Conservation (phyloP, 2,888 invertebrate species). For the Abrostola triplasia region DNA sequence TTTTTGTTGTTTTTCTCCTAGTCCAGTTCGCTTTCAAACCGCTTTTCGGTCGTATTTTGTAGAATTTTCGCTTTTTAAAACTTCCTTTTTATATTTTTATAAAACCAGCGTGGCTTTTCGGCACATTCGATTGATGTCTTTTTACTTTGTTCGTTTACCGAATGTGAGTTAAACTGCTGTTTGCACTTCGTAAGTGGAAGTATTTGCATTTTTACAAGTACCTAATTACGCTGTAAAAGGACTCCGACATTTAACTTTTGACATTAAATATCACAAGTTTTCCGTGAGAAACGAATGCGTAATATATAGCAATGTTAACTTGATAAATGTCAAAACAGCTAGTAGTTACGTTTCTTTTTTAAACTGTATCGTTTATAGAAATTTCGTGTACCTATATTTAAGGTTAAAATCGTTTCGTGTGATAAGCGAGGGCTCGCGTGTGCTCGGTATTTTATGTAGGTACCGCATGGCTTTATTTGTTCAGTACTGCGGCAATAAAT, state of each 20-base stretch:
- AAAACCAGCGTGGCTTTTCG: conserved; percentile 61
- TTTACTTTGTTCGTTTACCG: conserved; percentile 53
- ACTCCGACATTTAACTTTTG: conserved; percentile 52
- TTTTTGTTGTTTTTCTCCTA: conserved; percentile 69
- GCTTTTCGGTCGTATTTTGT: conserved; percentile 68
- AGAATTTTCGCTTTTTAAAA: conserved; percentile 62
- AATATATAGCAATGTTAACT: conserved; percentile 21
- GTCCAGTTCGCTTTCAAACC: conserved; percentile 66
- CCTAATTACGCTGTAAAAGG: conserved; percentile 24
- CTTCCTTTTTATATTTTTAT: conserved; percentile 58
- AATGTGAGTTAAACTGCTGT: conserved; percentile 48
- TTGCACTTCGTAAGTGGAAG: conserved; percentile 49
- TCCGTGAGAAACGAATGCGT: conserved; percentile 35
- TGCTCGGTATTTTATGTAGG: conserved; percentile 55
- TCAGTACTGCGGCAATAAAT: conserved; percentile 65
- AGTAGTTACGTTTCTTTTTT: conserved; percentile 18
- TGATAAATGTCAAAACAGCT: conserved; percentile 27
- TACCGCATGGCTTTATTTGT: conserved; percentile 55
- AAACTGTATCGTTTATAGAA: conserved; percentile 19
- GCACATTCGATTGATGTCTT: conserved; percentile 54
- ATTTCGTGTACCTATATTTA: conserved; percentile 17
- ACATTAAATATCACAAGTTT: conserved; percentile 46
- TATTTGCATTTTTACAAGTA: conserved; percentile 37
- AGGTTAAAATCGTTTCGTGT: conserved; percentile 52
- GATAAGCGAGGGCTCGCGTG: conserved; percentile 68